phyloP scores from a whole-genome alignment of 2,888 invertebrate species.

The Deilephila porcellus region DNA sequence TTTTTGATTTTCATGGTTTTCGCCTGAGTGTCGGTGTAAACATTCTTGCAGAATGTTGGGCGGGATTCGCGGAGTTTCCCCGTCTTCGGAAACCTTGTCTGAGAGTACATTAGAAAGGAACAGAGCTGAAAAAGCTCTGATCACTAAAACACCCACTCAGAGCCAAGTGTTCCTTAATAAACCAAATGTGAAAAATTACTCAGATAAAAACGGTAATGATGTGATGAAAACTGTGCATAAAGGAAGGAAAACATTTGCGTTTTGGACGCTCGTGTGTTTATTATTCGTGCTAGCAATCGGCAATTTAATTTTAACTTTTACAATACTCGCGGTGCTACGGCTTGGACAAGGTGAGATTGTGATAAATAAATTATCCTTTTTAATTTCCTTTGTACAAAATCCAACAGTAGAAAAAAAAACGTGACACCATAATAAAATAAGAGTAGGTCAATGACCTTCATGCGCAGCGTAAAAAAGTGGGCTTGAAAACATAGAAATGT shows the following conservation, averaged over 20 bases:
- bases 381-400: neutral
- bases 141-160: slow-evolving; percentile 70
- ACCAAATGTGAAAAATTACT: slow-evolving; percentile 65
- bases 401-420: too few relatives aligned
- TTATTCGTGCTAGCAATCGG: slow-evolving; percentile 90
- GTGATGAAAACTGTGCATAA: slow-evolving; percentile 67
- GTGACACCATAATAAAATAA: too few relatives aligned
- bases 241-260: slow-evolving; percentile 87
- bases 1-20: slow-evolving; percentile 64
- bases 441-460: too few relatives aligned
- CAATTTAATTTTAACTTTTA: slow-evolving; percentile 91
- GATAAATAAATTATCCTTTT: neutral
- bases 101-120: slow-evolving; percentile 72
- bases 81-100: slow-evolving; percentile 74
- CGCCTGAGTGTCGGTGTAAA: slow-evolving; percentile 45
- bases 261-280: slow-evolving; percentile 91
- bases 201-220: slow-evolving; percentile 79
- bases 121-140: slow-evolving; percentile 73
- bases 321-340: slow-evolving; percentile 91
- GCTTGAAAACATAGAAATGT: too few relatives aligned
- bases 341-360: slow-evolving; percentile 86
- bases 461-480: too few relatives aligned
- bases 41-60: slow-evolving; percentile 57
- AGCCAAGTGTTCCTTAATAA: slow-evolving; percentile 62
- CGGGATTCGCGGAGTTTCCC: slow-evolving; percentile 70